A percentile compares a stretch with the other conserved stretches of the same genome.
These are phyloP conservation scores for Tetranychus urticae DNA, from an alignment of 1,140 invertebrate genomes.

Conservation along the genomic window DNA sequence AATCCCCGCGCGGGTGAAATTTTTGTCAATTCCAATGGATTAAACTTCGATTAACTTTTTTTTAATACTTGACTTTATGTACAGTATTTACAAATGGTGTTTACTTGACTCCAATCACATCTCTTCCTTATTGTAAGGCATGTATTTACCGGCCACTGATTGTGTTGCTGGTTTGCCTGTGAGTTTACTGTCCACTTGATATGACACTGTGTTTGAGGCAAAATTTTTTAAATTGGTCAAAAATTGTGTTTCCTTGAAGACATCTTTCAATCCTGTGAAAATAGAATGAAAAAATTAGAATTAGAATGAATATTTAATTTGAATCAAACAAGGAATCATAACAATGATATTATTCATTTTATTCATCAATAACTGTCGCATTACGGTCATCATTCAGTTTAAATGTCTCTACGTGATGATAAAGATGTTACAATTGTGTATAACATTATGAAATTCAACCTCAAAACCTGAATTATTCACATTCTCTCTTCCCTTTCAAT, in stretches of 20 bases:
- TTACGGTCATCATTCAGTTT: no score
- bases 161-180: neutral
- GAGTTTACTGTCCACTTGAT: neutral
- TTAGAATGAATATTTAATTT: no score
- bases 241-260: neutral
- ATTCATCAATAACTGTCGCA: no score
- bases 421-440: no score
- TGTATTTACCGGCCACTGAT: neutral
- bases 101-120: no score
- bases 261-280: neutral
- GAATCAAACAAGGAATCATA: no score
- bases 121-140: neutral
- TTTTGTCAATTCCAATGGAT: neutral
- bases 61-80: no score
- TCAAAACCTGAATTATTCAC: neutral
- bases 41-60: no score
- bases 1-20: conserved; percentile 16
- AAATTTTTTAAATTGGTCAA: neutral
- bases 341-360: no score
- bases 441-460: no score
- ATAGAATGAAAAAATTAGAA: neutral
- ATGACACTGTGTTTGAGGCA: neutral
- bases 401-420: no score
- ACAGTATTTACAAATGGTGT: no score
- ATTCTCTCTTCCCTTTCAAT: neutral